Base-by-base conservation (phyloP, 2,113 vertebrate genomes). In the Semnornis frantzii region DNA sequence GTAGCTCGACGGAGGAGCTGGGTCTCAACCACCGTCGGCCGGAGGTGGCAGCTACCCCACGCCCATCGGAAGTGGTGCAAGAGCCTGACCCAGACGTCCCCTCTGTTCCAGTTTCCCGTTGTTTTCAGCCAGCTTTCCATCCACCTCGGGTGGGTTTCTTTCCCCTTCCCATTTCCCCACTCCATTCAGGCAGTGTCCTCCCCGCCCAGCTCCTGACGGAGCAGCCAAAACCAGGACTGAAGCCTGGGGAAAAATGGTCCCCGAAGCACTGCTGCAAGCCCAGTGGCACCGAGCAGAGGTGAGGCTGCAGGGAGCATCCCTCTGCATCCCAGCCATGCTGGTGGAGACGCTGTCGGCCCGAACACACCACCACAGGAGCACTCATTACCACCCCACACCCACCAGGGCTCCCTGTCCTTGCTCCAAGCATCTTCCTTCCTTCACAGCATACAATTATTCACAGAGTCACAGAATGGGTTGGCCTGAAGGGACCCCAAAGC, bases 251-350 rank as follows among this genome's bases (percentile, higher is more conserved):
- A 58, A 23, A 2, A 50, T 2, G 10, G 4, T 30, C 50, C 39
- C 34, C 0, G 0, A 50, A 59, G 4, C 6, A 0, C 0, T 23
- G 39, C 74, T 58, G 65, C 77, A 6, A 60, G 31, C 27, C 48
- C 89, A 13, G 63, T 0, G 19, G 59, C 87, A 66, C 39, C 4
- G 1, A 44, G 60, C 54, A 70, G 70, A 27, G 48, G 3, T 0
- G 4, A 55, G 17, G 70, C 48, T 64, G 20, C 16, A 6, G 65
- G 42, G 73, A 37, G 1, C 2, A 1, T 10, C 77, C 24, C 64
- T 24, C 77, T 9, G 3, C 33, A 16, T 28, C 7, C 34, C 1
- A 8, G 12, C 19, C 50, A 9, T 0, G 1, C 63, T 5, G 71
- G 59, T 19, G 2, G 62, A 62, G 52, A 50, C 1, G 3, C 15